A percentile compares a stretch with the other conserved stretches of the same genome.
Conservation (phyloP, 1,140 invertebrate species). For the Drosophila kikkawai region DNA sequence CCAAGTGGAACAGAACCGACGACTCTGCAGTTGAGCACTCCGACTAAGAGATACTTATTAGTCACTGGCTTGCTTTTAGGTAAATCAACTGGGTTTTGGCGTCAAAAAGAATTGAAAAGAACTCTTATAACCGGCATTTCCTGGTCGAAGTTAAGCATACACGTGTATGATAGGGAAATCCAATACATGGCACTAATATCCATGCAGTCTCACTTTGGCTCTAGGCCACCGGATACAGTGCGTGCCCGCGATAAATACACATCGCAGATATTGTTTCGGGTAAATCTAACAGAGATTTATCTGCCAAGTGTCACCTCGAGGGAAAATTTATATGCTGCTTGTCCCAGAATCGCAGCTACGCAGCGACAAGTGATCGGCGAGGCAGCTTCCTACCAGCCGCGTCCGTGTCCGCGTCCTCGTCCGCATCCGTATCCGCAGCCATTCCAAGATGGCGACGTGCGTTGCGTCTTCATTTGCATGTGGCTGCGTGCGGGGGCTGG, state of each 20-base stretch:
- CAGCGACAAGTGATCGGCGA: constrained; percentile 60
- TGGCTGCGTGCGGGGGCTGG: constrained; percentile 32
- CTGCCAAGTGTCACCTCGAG: constrained; percentile 72
- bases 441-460: constrained; percentile 53
- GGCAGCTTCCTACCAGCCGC: constrained; percentile 46
- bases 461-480: constrained; percentile 43
- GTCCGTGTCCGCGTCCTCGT: constrained; percentile 16
- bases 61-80: not conserved
- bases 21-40: not conserved
- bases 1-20: constrained; percentile 46
- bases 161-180: not conserved
- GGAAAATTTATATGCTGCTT: constrained; percentile 73
- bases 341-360: constrained; percentile 17
- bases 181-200: not conserved
- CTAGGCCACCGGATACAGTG: constrained; percentile 37
- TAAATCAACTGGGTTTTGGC: not conserved
- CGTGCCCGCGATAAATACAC: constrained; percentile 55
- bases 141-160: not conserved
- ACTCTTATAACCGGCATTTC: not conserved
- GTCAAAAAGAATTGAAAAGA: not conserved
- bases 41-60: constrained; percentile 23
- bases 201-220: not conserved
- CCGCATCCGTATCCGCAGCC: constrained; percentile 9
- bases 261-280: constrained; percentile 68
- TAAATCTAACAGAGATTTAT: constrained; percentile 77